Conservation (phyloP, 2,888 invertebrate genomes). For the Vandiemenella viatica region DNA sequence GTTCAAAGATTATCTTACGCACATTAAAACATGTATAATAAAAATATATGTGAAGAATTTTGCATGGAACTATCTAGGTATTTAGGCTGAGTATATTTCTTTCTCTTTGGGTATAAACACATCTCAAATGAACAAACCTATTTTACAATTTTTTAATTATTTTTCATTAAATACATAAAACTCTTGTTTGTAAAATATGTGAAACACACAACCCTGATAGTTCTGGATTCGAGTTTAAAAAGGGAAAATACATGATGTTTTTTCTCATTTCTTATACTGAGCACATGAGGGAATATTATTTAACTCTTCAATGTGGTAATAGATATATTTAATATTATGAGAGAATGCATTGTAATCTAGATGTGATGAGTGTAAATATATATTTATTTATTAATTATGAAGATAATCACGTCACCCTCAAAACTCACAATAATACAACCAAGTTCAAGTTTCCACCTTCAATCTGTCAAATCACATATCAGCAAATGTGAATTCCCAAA, state of each 20-base stretch:
- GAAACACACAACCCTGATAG: conserved; percentile 19
- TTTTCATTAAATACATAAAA: conserved; percentile 13
- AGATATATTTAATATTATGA: conserved; percentile 14
- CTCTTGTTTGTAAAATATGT: conserved; percentile 16
- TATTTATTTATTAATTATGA: conserved; percentile 12
- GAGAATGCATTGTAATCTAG: conserved; percentile 11
- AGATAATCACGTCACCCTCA: conserved; percentile 9
- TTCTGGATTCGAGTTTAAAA: conserved; percentile 17
- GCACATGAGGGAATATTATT: conserved; percentile 12
- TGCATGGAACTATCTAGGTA: conserved; percentile 19
- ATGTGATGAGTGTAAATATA: conserved; percentile 15
- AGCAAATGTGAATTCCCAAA: neutral
- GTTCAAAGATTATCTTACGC: conserved; percentile 21
- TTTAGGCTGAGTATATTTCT: conserved; percentile 18
- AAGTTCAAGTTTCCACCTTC: neutral
- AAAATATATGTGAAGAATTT: conserved; percentile 21
- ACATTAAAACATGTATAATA: conserved; percentile 21
- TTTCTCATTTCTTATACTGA: conserved; percentile 12
- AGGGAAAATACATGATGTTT: conserved; percentile 14
- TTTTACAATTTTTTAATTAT: conserved; percentile 11
- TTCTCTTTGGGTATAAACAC: conserved; percentile 19
- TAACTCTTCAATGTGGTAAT: conserved; percentile 14
- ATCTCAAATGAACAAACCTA: conserved; percentile 19
- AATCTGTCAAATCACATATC: neutral
- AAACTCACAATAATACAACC: conserved; percentile 6